Base-by-base conservation (phyloP, 2,113 vertebrate species). In the Pelodiscus sinensis region DNA sequence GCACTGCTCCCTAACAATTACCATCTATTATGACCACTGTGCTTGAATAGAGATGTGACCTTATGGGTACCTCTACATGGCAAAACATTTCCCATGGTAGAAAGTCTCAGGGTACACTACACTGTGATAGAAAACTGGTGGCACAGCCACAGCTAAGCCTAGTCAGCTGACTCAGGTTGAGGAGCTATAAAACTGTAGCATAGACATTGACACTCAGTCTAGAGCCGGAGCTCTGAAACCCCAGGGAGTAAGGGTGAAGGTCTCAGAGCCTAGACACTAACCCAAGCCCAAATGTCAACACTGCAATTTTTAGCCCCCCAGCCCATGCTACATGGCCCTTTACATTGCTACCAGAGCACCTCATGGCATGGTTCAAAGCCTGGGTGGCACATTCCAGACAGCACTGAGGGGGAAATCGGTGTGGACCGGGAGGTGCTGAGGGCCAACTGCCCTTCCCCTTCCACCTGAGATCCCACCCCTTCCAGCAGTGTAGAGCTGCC, bases 1-100 rank as follows among this genome's bases (percentile, higher is more conserved):
- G 95, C 97, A 44, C 83, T 86, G 68, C 84, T 91, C 18, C 24
- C 96, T 91, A 96, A 97, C 58, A 90, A 93, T 94, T 96, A 25
- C 6, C 65, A 9, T 35, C 18, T 35, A 71, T 71, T 71, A 35
- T 35, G 65, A 71, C 19, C 65, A 35, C 65, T 35, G 29, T 15
- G n/a, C 65, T 68, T 68, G 65, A 68, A 68, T n/a, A 71, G 8
- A 3, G 31, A 68, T 68, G 65, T 71, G 65, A 3, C 62, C 31
- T n/a, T 68, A n/a, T n/a, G 62, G 62, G 15, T 35, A 71, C n/a
- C 18, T 35, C 18, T 71, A 71, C n/a, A 35, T 9, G 35, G n/a
- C 65, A 35, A 71, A 35, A 71, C 21, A 71, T 35, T 35, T 35
- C n/a, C 16, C 65, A 35, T 4, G 8, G 65, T 71, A 35, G n/a